Base-by-base conservation (phyloP, 2,113 vertebrate species). In the Falco punctatus region DNA sequence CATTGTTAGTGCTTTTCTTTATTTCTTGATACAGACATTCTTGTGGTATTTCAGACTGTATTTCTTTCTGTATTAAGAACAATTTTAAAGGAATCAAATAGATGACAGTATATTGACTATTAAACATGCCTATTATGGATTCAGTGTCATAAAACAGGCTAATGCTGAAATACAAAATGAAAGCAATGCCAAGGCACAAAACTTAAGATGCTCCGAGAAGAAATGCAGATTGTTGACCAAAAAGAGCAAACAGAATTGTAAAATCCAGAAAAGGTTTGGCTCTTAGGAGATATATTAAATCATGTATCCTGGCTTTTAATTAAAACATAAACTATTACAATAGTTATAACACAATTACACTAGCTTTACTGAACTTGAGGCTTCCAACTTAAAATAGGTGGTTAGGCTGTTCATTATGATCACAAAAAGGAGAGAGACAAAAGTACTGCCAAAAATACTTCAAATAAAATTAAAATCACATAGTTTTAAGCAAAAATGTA, bases 1-100 rank as follows among this genome's bases (percentile, higher is more conserved):
- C 98, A n/a, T 98, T 89, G 12, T 86, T 96, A 33, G 77, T 92
- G 69, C 98, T 94, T 72, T 46, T 98, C 93, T 96, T 98, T 75
- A 98, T 90, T 84, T 96, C 96, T 54, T 65, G 89, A 75, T 90
- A 84, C 1, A 97, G 84, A 78, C 38, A 62, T 26, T 96, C 97
- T 70, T 97, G 95, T 73, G 20, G 42, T 51, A 93, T 74, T 5
- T 67, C 81, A 96, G 51, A 75, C 67, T 42, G 51, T 85, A 54
- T 57, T 75, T 84, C 91, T 92, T 79, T 93, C 98, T 98, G 96
- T 70, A 18, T 81, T 80, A 88, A 89, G 9, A 88, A 5, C 9
- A 88, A n/a, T 49, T 61, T 64, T 70, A 88, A 49, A 57, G 77
- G 10, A 94, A 48, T 15, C 11, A 67, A 81, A 74, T 14, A 66